A percentile compares a stretch with the other conserved stretches of the same genome.
phyloP scores from a whole-genome alignment of 2,797 vertebrate species.

The Pelodytes ibericus region DNA sequence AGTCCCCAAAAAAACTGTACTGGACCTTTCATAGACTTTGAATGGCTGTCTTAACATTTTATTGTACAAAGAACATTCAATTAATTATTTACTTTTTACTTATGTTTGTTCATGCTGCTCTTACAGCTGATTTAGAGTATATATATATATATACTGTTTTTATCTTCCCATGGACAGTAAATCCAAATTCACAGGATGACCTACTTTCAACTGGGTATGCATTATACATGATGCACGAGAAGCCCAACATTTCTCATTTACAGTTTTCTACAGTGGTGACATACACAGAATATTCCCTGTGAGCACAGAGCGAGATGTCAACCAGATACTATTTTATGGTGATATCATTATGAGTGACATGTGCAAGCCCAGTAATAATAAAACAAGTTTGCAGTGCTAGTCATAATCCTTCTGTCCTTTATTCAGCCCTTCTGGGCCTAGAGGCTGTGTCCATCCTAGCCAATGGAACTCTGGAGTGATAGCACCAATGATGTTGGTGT shows the following conservation, averaged over 20 bases:
- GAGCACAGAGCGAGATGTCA: constrained; percentile 10
- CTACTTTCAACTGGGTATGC: background rate
- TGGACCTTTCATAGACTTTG: too few species aligned
- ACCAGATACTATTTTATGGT: background rate
- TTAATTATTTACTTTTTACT: too few species aligned
- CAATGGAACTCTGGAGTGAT: too few species aligned
- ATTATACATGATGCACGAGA: constrained; percentile 1
- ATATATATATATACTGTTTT: background rate
- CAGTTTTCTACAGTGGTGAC: background rate
- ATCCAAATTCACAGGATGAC: background rate
- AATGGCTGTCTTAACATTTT: too few species aligned
- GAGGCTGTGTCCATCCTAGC: too few species aligned
- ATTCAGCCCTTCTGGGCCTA: too few species aligned
- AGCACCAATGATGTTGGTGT: too few species aligned
- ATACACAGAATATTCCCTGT: constrained; percentile 1
- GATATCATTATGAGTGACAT: constrained; percentile 4
- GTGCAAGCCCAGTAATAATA: background rate
- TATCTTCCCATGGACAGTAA: background rate
- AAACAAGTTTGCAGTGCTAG: background rate
- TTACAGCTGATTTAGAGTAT: background rate
- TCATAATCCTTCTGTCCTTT: background rate
- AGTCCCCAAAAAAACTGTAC: too few species aligned
- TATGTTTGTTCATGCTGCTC: too few species aligned
- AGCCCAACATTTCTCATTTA: background rate
- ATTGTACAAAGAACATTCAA: too few species aligned